Conservation (phyloP, 92 coral and sea anemone genomes). For the Zoanthus sansibaricus region DNA sequence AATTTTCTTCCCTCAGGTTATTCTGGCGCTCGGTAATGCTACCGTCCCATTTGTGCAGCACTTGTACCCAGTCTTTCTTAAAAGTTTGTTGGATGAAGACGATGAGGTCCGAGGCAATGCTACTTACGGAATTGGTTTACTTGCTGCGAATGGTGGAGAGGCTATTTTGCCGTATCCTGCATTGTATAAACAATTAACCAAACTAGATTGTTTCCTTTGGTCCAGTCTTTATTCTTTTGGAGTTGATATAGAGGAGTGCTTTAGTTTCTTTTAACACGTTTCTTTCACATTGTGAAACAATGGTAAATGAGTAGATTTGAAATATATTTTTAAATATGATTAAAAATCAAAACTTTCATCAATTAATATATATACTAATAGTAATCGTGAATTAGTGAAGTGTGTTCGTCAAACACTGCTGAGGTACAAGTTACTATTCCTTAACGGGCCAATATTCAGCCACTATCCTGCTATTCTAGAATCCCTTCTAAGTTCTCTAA, state of each 20-base stretch:
- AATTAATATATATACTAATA: too few species aligned
- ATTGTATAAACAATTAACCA: background rate
- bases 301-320: too few species aligned
- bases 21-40: slow-evolving; percentile 82
- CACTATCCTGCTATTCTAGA: slow-evolving; percentile 89
- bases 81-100: slow-evolving; percentile 88
- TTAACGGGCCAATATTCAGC: slow-evolving; percentile 42
- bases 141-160: slow-evolving; percentile 92
- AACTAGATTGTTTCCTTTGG: too few species aligned
- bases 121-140: slow-evolving; percentile 90
- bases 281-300: too few species aligned
- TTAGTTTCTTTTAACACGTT: too few species aligned
- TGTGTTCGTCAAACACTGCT: too few species aligned
- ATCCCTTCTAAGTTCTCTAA: slow-evolving; percentile 72
- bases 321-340: too few species aligned
- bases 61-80: slow-evolving; percentile 89
- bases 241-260: too few species aligned
- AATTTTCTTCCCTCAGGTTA: slow-evolving; percentile 51
- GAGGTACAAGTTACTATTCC: background rate
- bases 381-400: too few species aligned
- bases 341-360: too few species aligned
- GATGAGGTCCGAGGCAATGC: slow-evolving; percentile 95
- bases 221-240: too few species aligned
- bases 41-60: slow-evolving; percentile 89
- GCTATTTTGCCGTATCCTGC: slow-evolving; percentile 89